phyloP scores from a whole-genome alignment of 2,888 invertebrate species.

The Tromatobia lineatoria region DNA sequence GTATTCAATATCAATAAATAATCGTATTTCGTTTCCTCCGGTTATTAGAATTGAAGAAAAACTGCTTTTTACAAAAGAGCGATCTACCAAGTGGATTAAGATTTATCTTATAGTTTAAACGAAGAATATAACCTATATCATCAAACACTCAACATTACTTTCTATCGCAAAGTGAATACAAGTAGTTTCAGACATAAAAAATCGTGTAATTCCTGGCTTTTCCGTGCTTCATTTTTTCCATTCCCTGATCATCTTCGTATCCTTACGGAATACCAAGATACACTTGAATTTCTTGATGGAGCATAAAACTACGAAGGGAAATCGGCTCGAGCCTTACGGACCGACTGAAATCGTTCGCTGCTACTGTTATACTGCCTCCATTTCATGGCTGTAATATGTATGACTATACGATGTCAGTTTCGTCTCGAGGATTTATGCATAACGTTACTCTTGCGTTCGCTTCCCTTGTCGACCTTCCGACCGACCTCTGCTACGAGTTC shows the following conservation, averaged over 20 bases:
- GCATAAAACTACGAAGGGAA: conserved; percentile 42
- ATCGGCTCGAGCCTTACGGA: conserved; percentile 18
- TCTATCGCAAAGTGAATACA: neutral
- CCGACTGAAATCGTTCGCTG: conserved; percentile 15
- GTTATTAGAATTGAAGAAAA: no score
- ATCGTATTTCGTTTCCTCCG: no score
- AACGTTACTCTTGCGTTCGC: conserved; percentile 41
- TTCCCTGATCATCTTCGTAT: conserved; percentile 15
- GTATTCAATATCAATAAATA: no score
- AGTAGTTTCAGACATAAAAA: neutral
- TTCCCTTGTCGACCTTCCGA: conserved; percentile 48
- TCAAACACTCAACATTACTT: neutral
- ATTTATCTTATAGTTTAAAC: no score
- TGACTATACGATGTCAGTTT: conserved; percentile 46
- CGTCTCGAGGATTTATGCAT: conserved; percentile 64
- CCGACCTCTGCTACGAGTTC: conserved; percentile 33
- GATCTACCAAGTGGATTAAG: no score
- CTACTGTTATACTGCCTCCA: conserved; percentile 17
- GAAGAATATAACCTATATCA: neutral
- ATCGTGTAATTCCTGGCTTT: conserved; percentile 10
- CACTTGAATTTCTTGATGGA: conserved; percentile 42
- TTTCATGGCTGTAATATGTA: conserved; percentile 9
- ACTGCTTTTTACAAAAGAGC: no score
- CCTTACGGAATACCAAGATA: neutral
- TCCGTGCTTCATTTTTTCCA: conserved; percentile 10